These are phyloP conservation scores for Spodoptera frugiperda DNA, from an alignment of 1,140 invertebrate genomes.

Conservation along the genomic window DNA sequence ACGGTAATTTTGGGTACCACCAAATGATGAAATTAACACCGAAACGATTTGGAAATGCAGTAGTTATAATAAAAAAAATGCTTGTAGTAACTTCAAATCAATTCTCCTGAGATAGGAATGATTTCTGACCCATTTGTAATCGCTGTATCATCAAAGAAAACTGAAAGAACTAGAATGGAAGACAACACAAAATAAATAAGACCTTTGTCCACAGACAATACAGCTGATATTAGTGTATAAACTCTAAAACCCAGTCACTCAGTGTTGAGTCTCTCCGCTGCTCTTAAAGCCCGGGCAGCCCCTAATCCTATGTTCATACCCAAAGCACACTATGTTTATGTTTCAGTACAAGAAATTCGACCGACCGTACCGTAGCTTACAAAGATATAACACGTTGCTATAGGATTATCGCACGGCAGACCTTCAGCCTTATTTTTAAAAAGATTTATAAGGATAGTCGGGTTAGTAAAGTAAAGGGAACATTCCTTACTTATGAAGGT, in stretches of 20 bases:
- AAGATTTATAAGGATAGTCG: constrained; percentile 16
- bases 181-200: not conserved
- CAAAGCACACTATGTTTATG: constrained; percentile 43
- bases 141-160: not conserved
- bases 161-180: not conserved
- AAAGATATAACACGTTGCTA: constrained; percentile 42
- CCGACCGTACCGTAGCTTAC: constrained; percentile 39
- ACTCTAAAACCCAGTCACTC: not conserved
- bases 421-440: constrained; percentile 36
- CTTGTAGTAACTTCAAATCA: no score
- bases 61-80: no score
- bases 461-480: not conserved
- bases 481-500: no score
- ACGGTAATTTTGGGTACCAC: no score
- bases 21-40: no score
- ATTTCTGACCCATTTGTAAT: no score
- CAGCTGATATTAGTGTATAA: no score
- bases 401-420: constrained; percentile 27
- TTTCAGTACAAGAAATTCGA: constrained; percentile 49
- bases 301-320: constrained; percentile 43
- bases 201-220: no score
- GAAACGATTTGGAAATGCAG: no score
- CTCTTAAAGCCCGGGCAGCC: not conserved
- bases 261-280: not conserved
- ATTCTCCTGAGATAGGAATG: not conserved